These are phyloP conservation scores for Onychorhynchus coronatus DNA, from an alignment of 2,113 vertebrate genomes.

Conservation along the genomic window DNA sequence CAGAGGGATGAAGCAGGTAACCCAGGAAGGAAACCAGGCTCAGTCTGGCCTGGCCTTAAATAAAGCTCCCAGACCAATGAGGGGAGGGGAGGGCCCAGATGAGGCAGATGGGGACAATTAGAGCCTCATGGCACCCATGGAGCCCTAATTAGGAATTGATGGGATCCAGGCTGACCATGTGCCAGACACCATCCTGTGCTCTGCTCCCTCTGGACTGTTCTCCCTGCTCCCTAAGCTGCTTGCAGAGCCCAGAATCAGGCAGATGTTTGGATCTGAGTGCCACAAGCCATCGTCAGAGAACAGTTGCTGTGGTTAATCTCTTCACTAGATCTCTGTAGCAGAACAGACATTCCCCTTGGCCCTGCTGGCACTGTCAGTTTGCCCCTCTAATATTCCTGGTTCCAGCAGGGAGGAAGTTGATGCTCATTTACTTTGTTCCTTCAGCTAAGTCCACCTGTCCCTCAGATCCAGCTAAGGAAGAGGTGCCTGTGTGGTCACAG, in stretches of 20 bases:
- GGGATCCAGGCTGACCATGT: not conserved
- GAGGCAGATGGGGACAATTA: not conserved
- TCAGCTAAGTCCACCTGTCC: not conserved
- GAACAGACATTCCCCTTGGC: not conserved
- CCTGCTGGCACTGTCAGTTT: not conserved
- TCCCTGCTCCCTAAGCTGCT: not conserved
- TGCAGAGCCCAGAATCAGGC: not conserved
- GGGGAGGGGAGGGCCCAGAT: not conserved
- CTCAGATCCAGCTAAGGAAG: not conserved
- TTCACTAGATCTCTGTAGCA: not conserved
- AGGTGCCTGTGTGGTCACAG: not conserved
- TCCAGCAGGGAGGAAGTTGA: not conserved
- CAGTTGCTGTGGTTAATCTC: not conserved
- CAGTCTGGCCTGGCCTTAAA: not conserved
- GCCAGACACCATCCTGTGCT: not conserved
- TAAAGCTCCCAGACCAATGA: not conserved
- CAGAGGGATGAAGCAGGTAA: rapidly evolving
- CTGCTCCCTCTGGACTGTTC: not conserved
- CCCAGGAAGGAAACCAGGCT: rapidly evolving
- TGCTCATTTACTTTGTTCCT: not conserved
- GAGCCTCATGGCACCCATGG: not conserved
- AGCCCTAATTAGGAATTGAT: not conserved
- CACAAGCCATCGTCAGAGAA: not conserved
- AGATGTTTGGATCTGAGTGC: not conserved
- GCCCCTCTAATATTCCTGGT: not conserved